Evolutionary conservation across 2,888 invertebrate genomes (phyloP), one percentile per base, ranked within the genome.

Genomic region (Germaria angustata): DNA sequence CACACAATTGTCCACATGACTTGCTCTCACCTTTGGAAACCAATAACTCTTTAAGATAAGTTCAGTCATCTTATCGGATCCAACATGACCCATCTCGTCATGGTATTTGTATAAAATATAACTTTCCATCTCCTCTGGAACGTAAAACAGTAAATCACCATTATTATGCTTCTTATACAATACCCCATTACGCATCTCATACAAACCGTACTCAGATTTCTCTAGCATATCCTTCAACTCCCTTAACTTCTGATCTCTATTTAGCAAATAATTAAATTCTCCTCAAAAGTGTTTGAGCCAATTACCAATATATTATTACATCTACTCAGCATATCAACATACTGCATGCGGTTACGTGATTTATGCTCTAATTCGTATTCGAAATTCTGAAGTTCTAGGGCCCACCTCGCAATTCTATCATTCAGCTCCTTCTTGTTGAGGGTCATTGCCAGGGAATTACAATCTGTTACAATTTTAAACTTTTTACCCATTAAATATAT

Each of bases 341-440:
- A 85, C 7, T 65, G 49, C 81, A 84, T 84, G 22, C 17, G 44
- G 32, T 82, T 85, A 2, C 83, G 81, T 8, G 55, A n/a, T 22
- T 82, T 44, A 71, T 84, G 84, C 49, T 81, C 71, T 11, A 85
- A 22, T 7, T 20, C 39, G 46, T 77, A 86, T 5, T 84, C 55
- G 32, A 66, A 84, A 36, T 84, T 84, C 44, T 84, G 69, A n/a
- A 85, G 59, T 6, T 77, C 86, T 83, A 82, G 77, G 86, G 85
- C 88, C 89, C n/a, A n/a, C n/a, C n/a, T 55, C 39, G 66, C 86
- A 77, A 73, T 78, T 77, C 75, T 75, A 46, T 72, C 86, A 85
- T 68, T 76, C 46, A 77, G 86, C 86, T 68, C 90, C 87, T 87
- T 55, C 73, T 81, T 71, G 86, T 88, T 66, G 59, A 84, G 68